Conservation (phyloP, 2,797 vertebrate species). For the Parauchenoglanis punctatus region DNA sequence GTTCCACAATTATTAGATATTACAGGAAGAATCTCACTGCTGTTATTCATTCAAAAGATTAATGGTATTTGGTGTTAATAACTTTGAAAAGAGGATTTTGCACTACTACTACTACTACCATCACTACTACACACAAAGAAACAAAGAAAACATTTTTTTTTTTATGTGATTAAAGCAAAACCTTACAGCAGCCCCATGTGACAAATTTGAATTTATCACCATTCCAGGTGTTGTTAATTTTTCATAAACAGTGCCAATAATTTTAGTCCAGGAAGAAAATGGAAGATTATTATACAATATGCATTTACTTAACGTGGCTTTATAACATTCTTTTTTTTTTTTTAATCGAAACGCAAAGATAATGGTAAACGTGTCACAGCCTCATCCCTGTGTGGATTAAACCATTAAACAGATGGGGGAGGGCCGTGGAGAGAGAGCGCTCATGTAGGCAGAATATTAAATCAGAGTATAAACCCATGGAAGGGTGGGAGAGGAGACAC, state of each 20-base stretch:
- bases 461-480: not conserved
- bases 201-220: not conserved
- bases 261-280: not conserved
- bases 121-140: not conserved
- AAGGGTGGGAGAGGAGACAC: not conserved
- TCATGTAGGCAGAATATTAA: not conserved
- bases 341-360: no score
- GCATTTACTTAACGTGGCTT: not conserved
- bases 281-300: not conserved
- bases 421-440: constrained; percentile 29
- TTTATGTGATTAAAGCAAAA: not conserved
- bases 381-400: constrained; percentile 2
- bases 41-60: not conserved
- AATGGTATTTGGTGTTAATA: not conserved
- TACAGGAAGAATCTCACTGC: not conserved
- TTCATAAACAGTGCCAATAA: not conserved
- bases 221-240: not conserved
- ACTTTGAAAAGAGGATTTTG: not conserved
- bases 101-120: not conserved
- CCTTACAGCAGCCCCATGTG: not conserved
- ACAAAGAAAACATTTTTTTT: not conserved
- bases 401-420: not conserved
- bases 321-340: no score
- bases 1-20: not conserved
- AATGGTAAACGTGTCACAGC: not conserved